phyloP scores from a whole-genome alignment of 2,888 invertebrate species.

The Conistra vaccinii region DNA sequence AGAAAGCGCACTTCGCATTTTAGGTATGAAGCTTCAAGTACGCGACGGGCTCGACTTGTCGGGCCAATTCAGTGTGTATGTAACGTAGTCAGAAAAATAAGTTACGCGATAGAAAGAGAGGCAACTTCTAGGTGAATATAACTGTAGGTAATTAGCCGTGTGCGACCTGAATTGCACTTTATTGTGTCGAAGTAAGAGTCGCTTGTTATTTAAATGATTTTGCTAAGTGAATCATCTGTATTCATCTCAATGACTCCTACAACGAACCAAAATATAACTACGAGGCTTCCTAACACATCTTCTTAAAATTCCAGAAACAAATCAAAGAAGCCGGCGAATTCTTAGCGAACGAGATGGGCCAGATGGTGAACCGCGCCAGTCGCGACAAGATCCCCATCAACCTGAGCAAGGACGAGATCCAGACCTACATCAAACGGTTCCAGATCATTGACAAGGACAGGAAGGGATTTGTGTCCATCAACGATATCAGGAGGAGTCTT shows the following conservation, averaged over 20 bases:
- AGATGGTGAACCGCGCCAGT: slow-evolving; percentile 96
- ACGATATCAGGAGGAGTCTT: slow-evolving; percentile 98
- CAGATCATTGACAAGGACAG: slow-evolving; percentile 98
- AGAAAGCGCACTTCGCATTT: no score
- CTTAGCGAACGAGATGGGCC: slow-evolving; percentile 98
- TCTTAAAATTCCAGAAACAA: slow-evolving; percentile 92
- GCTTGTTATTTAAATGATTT: no score
- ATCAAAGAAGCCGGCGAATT: slow-evolving; percentile 95
- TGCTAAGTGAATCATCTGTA: no score
- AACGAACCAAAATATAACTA: neutral
- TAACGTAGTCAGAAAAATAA: no score
- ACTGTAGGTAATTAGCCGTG: no score
- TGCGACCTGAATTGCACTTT: no score
- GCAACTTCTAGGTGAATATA: no score
- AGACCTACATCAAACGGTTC: slow-evolving; percentile 98
- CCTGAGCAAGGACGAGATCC: slow-evolving; percentile 98
- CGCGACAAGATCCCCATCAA: slow-evolving; percentile 97
- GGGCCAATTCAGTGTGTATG: no score
- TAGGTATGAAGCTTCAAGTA: no score
- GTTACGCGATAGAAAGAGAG: no score
- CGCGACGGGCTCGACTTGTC: no score
- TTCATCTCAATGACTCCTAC: neutral
- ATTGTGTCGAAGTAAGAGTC: no score
- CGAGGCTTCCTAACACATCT: neutral
- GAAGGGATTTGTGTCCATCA: slow-evolving; percentile 99